Base-by-base conservation (phyloP, 1,140 invertebrate species). In the Coenobita brevimanus region DNA sequence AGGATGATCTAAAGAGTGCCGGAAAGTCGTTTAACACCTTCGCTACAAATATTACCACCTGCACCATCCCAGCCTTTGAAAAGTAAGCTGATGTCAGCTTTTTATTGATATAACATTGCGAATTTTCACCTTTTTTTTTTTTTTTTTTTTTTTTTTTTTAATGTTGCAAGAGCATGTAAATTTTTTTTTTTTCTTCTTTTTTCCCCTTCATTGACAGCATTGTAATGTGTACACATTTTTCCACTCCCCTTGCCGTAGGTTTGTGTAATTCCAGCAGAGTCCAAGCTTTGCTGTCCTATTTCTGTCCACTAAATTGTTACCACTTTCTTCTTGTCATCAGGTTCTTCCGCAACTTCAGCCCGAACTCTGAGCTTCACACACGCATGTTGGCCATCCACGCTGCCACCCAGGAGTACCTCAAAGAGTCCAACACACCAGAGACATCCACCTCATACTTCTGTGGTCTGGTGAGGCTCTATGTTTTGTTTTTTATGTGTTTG, bases 321-420 rank as follows among this genome's bases (percentile, higher is more conserved):
- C 76, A 4, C 27, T 27, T 24, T 57, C 41, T 57, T 46, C 13
- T 1, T 69, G 17, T 17, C 17, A 41, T 30, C 57, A 89, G 89
- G 50, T 89, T 89, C 41, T 89, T 89, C 64, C 62, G 57, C n/a
- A 82, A 62, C 60, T 89, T 89, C 78, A 73, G 33, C 27, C 30
- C 43, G 0, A 38, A n/a, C 6, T 89, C 89, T 2, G 89, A 89
- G 38, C 76, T 62, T 6, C 89, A 89, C 33, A 89, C 82, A 13
- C 76, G 82, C 17, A 89, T 89, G 89, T 64, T 89, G 46, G 89
- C 76, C 2, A 86, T 89, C 67, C 89, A 89, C 60, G 89, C 89
- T 30, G 89, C 82, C 36, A 78, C 89, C 8, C 89, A 89, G 57
- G 82, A 89, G 67, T 89, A 89, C 30, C 79, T 89, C 30, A 71